Conservation (phyloP, 2,888 invertebrate species). For the Sarcophaga caerulescens region DNA sequence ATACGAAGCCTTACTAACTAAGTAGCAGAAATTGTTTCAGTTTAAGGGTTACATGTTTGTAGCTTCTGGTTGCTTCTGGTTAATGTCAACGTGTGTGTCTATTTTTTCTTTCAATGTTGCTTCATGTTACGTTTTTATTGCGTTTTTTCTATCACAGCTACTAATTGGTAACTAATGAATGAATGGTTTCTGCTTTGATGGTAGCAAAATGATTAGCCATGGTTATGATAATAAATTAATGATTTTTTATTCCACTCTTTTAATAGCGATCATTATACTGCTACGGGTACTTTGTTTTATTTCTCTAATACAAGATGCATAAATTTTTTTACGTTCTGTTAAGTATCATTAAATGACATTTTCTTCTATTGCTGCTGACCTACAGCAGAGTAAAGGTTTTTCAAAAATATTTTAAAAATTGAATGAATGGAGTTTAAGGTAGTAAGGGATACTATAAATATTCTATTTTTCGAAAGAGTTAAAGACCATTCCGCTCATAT, state of each 20-base stretch:
- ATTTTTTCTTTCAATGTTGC: background rate
- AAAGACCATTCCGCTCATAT: too few relatives aligned
- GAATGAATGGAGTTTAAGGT: background rate
- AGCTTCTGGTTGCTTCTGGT: conserved; percentile 7
- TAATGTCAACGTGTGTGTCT: background rate
- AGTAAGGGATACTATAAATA: too few relatives aligned
- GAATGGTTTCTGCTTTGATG: background rate
- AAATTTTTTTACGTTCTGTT: too few relatives aligned
- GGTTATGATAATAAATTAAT: conserved; percentile 50
- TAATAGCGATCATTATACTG: conserved; percentile 1
- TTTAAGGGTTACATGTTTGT: conserved; percentile 30
- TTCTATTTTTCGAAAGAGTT: too few relatives aligned
- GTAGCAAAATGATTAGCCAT: conserved; percentile 26
- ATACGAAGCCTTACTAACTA: conserved; percentile 18
- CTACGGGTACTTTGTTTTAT: background rate
- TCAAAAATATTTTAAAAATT: background rate
- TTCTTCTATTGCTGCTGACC: conserved; percentile 1
- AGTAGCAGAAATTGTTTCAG: conserved; percentile 7
- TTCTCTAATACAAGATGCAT: background rate
- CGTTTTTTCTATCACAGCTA: conserved; percentile 46
- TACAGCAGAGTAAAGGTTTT: conserved; percentile 40
- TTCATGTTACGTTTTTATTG: conserved; percentile 34
- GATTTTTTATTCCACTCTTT: conserved; percentile 2
- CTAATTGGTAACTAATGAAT: conserved; percentile 57
- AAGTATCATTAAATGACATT: background rate